phyloP scores from a whole-genome alignment of 2,797 vertebrate species.

The Graptemys geographica region DNA sequence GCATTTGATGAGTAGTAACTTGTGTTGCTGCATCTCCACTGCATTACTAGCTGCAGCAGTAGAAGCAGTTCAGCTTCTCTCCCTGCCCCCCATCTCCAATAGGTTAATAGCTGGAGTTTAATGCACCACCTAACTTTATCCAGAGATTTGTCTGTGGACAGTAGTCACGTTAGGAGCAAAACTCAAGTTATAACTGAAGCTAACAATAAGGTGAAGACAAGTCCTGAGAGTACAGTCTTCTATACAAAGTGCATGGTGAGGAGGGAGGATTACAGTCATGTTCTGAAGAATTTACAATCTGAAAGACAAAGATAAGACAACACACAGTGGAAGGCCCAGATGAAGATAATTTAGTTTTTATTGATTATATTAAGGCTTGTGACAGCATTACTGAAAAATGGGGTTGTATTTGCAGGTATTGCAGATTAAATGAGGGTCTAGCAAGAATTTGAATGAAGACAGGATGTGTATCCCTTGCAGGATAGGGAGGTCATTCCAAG shows the following conservation, averaged over 20 bases:
- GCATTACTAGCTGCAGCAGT: neutral
- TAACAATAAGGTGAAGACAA: neutral
- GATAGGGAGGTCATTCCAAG: neutral
- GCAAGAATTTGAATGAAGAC: neutral
- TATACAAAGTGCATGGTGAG: neutral
- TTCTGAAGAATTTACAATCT: neutral
- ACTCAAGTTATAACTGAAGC: neutral
- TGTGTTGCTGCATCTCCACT: neutral
- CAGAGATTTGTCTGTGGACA: neutral
- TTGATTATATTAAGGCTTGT: neutral
- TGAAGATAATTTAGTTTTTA: neutral
- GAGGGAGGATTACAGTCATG: neutral
- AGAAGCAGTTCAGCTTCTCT: neutral
- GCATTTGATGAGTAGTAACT: rapidly evolving
- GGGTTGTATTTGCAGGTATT: neutral
- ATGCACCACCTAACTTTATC: neutral
- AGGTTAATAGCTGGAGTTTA: neutral
- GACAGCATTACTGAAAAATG: neutral
- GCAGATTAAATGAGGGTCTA: neutral
- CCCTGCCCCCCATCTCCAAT: neutral
- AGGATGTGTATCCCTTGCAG: neutral
- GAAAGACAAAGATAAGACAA: neutral
- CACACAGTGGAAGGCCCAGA: neutral
- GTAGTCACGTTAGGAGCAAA: neutral
- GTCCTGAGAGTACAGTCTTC: neutral